These are phyloP conservation scores for Pollenia griseotomentosa DNA, from an alignment of 2,888 invertebrate species.

Conservation along the genomic window DNA sequence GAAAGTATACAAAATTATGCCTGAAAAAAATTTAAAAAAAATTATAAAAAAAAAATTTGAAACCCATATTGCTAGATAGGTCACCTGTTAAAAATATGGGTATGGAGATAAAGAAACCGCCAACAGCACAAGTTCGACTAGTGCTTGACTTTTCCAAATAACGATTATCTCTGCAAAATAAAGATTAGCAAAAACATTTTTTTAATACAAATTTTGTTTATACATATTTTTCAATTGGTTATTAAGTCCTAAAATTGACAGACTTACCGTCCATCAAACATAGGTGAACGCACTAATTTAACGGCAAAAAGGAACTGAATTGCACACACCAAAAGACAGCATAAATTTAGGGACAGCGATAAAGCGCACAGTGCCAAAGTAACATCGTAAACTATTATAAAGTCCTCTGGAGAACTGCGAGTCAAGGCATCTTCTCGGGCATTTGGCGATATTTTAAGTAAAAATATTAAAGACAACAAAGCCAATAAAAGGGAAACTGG, in stretches of 20 bases:
- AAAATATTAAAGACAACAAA: conserved; percentile 92
- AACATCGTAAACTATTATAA: conserved; percentile 95
- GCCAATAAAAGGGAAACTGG: conserved; percentile 92
- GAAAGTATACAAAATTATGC: conserved; percentile 95
- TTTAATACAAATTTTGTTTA: background rate
- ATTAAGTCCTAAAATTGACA: background rate
- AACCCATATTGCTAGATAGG: background rate
- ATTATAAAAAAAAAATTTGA: background rate
- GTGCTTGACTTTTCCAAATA: conserved; percentile 96
- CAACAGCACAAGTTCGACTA: conserved; percentile 95
- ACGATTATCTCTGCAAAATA: conserved; percentile 92
- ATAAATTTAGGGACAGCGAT: conserved; percentile 94
- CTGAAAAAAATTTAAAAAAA: conserved; percentile 85
- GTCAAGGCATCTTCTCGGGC: conserved; percentile 84
- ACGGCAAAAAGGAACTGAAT: conserved; percentile 97
- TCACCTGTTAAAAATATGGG: conserved; percentile 96
- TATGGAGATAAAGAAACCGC: conserved; percentile 97
- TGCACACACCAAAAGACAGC: conserved; percentile 96
- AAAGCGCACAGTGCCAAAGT: conserved; percentile 95
- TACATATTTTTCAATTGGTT: background rate
- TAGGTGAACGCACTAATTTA: conserved; percentile 93
- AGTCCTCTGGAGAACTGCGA: conserved; percentile 89
- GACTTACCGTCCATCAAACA: conserved; percentile 88
- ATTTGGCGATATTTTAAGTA: conserved; percentile 91
- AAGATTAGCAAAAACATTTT: conserved; percentile 13